These are phyloP conservation scores for Muscicapa striata DNA, from an alignment of 2,797 vertebrate species.

Conservation along the genomic window DNA sequence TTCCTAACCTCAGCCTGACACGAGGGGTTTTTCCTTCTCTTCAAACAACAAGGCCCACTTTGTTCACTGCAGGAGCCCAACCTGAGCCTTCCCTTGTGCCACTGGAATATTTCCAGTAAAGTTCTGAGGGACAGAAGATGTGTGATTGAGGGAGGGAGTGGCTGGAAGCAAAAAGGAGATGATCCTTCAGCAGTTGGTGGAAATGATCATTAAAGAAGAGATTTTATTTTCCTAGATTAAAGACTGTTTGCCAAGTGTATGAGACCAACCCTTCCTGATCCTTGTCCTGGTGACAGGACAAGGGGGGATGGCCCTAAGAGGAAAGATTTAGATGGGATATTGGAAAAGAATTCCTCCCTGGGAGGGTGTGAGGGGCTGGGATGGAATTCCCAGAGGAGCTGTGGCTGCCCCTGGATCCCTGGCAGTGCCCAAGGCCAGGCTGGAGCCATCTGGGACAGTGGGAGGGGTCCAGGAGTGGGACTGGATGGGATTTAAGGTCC, in stretches of 20 bases:
- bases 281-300: neutral
- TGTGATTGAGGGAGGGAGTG: fast-evolving
- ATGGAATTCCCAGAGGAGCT: neutral
- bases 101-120: neutral
- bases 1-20: neutral
- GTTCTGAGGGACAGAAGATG: neutral
- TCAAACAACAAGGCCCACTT: neutral
- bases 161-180: neutral
- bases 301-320: neutral
- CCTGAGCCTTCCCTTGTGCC: neutral
- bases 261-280: neutral
- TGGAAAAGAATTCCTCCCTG: neutral
- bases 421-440: fast-evolving
- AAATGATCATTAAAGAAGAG: neutral
- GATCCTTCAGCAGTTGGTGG: neutral
- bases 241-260: neutral
- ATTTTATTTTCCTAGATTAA: neutral
- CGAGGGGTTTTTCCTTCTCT: neutral
- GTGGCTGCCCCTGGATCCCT: neutral
- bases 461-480: neutral
- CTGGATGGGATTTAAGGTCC: fast-evolving
- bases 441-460: neutral
- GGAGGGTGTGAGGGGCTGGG: fast-evolving
- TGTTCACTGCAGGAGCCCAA: neutral
- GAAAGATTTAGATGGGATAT: neutral